phyloP scores from a whole-genome alignment of 2,113 vertebrate genomes.

The Cheirogaleus medius region DNA sequence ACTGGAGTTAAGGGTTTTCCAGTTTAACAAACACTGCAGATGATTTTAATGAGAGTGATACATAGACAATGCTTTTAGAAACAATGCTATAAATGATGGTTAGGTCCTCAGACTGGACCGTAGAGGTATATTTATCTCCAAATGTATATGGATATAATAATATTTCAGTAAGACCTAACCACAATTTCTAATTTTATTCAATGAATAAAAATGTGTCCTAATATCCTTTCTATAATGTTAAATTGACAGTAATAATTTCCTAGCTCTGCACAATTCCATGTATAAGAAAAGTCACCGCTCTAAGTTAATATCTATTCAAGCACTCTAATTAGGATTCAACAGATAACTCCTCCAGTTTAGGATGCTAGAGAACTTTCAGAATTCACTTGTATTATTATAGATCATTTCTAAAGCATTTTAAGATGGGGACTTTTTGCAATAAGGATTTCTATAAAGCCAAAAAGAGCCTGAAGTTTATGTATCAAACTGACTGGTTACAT shows the following conservation, averaged over 20 bases:
- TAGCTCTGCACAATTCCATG: neutral
- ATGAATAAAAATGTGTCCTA: neutral
- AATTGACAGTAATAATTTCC: slow-evolving; percentile 15
- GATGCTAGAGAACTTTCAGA: neutral
- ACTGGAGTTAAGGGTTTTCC: neutral
- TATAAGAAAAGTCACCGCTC: neutral
- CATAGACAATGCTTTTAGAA: neutral
- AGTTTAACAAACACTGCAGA: neutral
- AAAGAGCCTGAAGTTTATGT: neutral
- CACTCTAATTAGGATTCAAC: neutral
- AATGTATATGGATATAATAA: neutral
- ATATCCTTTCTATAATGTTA: neutral
- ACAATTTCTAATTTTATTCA: neutral
- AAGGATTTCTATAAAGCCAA: neutral
- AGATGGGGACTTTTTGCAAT: neutral
- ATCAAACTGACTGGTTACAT: neutral
- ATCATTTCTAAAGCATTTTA: slow-evolving; percentile 11
- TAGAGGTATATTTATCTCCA: neutral
- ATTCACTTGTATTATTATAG: slow-evolving; percentile 1
- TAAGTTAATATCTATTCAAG: neutral
- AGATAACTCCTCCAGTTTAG: neutral
- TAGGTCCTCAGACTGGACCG: neutral
- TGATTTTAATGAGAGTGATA: neutral
- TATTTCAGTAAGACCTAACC: neutral
- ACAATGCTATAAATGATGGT: neutral